Evolutionary conservation across 2,888 invertebrate species (phyloP).

Genomic region (Smittia aterrima): DNA sequence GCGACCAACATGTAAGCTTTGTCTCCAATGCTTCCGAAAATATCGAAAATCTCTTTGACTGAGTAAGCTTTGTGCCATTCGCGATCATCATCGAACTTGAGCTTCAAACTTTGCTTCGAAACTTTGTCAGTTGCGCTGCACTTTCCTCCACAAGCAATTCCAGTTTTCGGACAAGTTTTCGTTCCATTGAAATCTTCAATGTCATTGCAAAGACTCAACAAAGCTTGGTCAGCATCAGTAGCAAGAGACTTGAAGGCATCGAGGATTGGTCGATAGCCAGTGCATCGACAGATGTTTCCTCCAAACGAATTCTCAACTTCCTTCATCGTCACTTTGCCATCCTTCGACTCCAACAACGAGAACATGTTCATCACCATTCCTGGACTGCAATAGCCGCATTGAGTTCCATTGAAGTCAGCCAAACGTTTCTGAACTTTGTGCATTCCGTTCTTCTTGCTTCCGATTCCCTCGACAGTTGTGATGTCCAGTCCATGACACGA

Average conservation of each 20-base stretch:
- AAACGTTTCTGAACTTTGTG: constrained; percentile 64
- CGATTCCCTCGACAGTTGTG: constrained; percentile 68
- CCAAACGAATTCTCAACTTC: constrained; percentile 70
- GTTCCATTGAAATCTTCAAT: constrained; percentile 49
- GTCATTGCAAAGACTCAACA: constrained; percentile 40
- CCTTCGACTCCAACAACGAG: constrained; percentile 54
- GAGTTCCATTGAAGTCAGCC: constrained; percentile 64
- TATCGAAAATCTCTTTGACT: constrained; percentile 59
- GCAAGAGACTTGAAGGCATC: constrained; percentile 72
- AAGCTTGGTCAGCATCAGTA: constrained; percentile 53
- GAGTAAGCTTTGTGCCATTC: constrained; percentile 62
- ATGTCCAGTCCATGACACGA: constrained; percentile 65
- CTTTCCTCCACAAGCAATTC: constrained; percentile 46
- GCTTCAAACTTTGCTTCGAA: constrained; percentile 1
- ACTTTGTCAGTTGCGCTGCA: constrained; percentile 44
- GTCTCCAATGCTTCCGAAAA: constrained; percentile 55
- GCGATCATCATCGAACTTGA: constrained; percentile 45
- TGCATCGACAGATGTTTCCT: constrained; percentile 71
- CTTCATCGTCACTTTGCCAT: constrained; percentile 56
- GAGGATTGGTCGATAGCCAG: constrained; percentile 69
- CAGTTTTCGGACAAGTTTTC: constrained; percentile 48
- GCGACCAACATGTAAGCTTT: constrained; percentile 63
- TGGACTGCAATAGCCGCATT: constrained; percentile 72
- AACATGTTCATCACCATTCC: constrained; percentile 78
- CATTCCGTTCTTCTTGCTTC: constrained; percentile 59